Base-by-base conservation (phyloP, 2,113 vertebrate genomes). In the Megaceryle maxima region DNA sequence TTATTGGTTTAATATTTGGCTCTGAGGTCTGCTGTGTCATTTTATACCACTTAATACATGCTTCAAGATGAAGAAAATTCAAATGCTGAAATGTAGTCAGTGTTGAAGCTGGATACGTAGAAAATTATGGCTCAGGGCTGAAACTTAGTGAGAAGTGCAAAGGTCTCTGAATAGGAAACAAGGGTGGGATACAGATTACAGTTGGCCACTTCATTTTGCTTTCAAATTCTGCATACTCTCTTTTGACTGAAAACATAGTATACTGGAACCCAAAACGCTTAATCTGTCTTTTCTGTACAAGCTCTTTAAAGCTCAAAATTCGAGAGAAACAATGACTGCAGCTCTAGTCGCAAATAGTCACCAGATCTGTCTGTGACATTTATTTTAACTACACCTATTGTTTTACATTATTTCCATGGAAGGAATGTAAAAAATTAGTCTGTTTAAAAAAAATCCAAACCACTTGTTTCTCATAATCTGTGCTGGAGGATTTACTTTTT, bases 161-260 rank as follows among this genome's bases (percentile, higher is more conserved):
- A 89, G 25, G 92, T 76, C 62, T 87, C 43, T 64, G 66, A 21
- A 9, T 44, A 16, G 35, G 43, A 72, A 87, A 37, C 50, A 37
- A 5, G 0, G 0, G 3, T 11, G 5, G 6, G 12, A 29, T 24
- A 6, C 86, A 86, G 19, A 16, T 1, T 92, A 68, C 16, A 77
- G n/a, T 18, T 81, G 64, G 12, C 41, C 55, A 24, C 10, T 39
- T 15, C n/a, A 10, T 33, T 88, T 78, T 63, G 39, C 25, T 81
- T 69, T 60, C 74, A 62, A 15, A 37, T 37, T 73, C 11, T 55
- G n/a, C 6, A 1, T 26, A 5, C 16, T n/a, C 25, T 78, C 12
- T 60, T 59, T 29, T 48, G 20, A 44, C 50, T 87, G 60, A 43
- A 53, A 87, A 51, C 55, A 6, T 33, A 46, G 26, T 41, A 37